Evolutionary conservation across 2,888 invertebrate species (phyloP).

Genomic region (Emmelina monodactyla): DNA sequence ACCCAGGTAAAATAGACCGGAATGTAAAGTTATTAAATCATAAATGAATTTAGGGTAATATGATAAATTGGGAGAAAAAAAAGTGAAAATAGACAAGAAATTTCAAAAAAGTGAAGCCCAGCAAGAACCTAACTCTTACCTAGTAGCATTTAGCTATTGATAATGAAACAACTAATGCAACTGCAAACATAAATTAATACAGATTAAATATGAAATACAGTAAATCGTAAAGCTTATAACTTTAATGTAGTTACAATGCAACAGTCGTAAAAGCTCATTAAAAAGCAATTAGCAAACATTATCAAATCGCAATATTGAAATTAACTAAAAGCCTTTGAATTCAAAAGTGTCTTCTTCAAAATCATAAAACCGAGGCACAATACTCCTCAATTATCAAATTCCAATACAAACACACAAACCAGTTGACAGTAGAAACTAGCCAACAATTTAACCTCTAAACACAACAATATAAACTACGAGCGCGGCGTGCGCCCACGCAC

Average conservation of each 20-base stretch:
- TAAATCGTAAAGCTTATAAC: not conserved
- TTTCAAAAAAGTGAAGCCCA: no score
- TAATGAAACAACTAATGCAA: no score
- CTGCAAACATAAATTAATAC: not conserved
- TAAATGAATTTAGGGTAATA: no score
- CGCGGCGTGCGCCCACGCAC: conserved; percentile 32
- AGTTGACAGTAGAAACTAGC: not conserved
- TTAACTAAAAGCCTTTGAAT: not conserved
- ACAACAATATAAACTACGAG: conserved; percentile 16
- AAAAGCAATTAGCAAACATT: not conserved
- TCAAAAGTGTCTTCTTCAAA: not conserved
- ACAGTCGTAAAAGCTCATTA: not conserved
- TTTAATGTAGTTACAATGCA: not conserved
- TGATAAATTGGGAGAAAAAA: no score
- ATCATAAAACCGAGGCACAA: not conserved
- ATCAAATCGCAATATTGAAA: not conserved
- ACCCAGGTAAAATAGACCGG: no score
- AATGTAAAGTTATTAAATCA: no score
- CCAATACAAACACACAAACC: not conserved
- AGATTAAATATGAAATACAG: not conserved
- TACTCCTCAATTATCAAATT: conserved; percentile 1
- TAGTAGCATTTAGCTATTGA: no score
- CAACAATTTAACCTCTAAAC: not conserved
- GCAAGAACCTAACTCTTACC: no score
- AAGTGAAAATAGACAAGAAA: no score